A percentile compares a stretch with the other conserved stretches of the same genome.
phyloP scores from a whole-genome alignment of 2,797 vertebrate genomes.

The Emydoidea blandingii region DNA sequence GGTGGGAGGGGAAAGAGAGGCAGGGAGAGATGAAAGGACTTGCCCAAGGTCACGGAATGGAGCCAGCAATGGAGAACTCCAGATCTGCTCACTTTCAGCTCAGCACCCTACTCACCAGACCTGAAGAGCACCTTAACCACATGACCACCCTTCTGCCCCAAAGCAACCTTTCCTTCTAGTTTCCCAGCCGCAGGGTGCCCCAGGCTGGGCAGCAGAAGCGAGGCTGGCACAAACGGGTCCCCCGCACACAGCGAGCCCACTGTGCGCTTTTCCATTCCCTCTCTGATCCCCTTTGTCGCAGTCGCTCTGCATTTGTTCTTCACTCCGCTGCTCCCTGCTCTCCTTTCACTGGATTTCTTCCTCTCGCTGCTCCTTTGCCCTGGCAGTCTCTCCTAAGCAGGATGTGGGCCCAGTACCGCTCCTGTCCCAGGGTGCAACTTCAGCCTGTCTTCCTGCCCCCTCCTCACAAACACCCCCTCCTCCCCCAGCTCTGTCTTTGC shows the following conservation, averaged over 20 bases:
- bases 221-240: background rate
- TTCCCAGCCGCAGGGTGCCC: background rate
- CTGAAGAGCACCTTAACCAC: background rate
- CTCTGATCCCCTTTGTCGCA: background rate
- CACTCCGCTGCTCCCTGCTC: background rate
- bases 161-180: background rate
- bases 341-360: background rate
- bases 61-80: background rate
- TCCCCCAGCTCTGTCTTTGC: background rate
- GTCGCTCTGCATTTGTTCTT: too few relatives aligned
- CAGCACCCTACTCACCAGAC: background rate
- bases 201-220: background rate
- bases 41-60: background rate
- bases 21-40: background rate
- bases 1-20: background rate
- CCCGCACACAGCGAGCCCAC: rapidly evolving
- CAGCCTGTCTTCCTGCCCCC: background rate
- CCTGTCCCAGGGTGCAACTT: background rate
- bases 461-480: background rate
- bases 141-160: background rate
- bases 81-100: background rate
- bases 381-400: background rate
- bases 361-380: background rate
- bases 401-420: background rate
- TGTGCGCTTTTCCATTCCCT: background rate